Base-by-base conservation (phyloP, 64 coral and sea anemone genomes). In the Montipora capricornis region DNA sequence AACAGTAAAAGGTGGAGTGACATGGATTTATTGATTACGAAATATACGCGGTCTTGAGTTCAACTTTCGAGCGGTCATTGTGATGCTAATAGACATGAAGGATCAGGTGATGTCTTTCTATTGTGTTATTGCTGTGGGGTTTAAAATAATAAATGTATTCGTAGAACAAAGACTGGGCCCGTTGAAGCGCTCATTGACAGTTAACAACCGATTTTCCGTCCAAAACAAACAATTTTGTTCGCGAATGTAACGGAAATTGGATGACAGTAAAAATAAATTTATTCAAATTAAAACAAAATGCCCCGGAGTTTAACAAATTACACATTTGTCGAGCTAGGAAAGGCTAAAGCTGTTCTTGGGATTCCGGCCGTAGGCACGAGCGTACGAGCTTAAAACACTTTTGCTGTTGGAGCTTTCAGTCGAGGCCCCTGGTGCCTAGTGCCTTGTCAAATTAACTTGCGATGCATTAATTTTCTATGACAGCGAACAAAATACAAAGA, bases 71-170 rank as follows among this genome's bases (percentile, higher is more conserved):
- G 6, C 67, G 68, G 6, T 47, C 84, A 83, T 92, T 92, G 81
- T 92, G 4, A 92, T 92, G 90, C 90, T 84, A 92, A 92, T 92
- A 26, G 3, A 1, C 14, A 49, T 90, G 14, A 19, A 24, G 6
- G 45, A 86, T 86, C 82, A 86, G 82, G 82, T 86, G 79, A 85
- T 81, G 80, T 84, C 6, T 6, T 44, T 20, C 74, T 81, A 50
- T 85, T 85, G 76, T 81, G 84, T 84, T 69, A 66, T 61, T 92
- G 74, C 47, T 76, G 71, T 76, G 20, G 12, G 49, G 78, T 76
- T 83, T 47, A 92, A 92, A 84, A 92, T 80, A 92, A 85, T 85
- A 46, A 66, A 26, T 45, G 76, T 80, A 75, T 85, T 84, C 80
- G 79, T 49, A 20, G 53, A 12, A 2, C 48, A 49, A 73, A 29